These are phyloP conservation scores for Phania funesta DNA, from an alignment of 2,888 invertebrate species.

Conservation along the genomic window DNA sequence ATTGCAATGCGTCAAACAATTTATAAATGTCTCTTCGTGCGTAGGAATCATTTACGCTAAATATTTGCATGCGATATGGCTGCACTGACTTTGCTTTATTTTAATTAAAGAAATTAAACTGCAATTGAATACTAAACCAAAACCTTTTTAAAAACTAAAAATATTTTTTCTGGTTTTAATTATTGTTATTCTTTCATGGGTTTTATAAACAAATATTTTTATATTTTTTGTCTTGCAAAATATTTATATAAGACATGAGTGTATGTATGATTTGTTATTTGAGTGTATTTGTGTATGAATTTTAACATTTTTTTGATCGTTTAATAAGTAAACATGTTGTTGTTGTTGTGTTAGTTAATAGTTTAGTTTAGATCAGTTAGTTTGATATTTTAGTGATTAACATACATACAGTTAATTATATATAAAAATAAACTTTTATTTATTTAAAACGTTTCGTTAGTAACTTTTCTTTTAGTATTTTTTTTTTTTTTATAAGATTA, in stretches of 20 bases:
- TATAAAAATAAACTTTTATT: constrained; percentile 11
- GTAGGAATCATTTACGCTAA: no score
- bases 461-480: constrained; percentile 21
- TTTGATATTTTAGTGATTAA: constrained; percentile 26
- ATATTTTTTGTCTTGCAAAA: neutral
- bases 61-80: no score
- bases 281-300: constrained; percentile 23
- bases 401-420: constrained; percentile 44
- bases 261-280: neutral
- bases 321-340: neutral
- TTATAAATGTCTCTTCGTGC: no score
- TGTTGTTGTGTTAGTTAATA: constrained; percentile 23
- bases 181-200: constrained; percentile 25
- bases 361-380: neutral
- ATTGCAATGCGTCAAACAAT: no score
- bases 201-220: constrained; percentile 25
- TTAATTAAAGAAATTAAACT: neutral
- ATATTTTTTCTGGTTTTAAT: neutral
- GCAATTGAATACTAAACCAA: constrained; percentile 1
- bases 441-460: constrained; percentile 18
- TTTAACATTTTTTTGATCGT: neutral
- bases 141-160: neutral
- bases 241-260: neutral
- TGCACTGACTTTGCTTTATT: no score
- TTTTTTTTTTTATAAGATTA: constrained; percentile 3